Conservation (phyloP, 2,888 invertebrate species). For the Melikaiella ostensackeni region DNA sequence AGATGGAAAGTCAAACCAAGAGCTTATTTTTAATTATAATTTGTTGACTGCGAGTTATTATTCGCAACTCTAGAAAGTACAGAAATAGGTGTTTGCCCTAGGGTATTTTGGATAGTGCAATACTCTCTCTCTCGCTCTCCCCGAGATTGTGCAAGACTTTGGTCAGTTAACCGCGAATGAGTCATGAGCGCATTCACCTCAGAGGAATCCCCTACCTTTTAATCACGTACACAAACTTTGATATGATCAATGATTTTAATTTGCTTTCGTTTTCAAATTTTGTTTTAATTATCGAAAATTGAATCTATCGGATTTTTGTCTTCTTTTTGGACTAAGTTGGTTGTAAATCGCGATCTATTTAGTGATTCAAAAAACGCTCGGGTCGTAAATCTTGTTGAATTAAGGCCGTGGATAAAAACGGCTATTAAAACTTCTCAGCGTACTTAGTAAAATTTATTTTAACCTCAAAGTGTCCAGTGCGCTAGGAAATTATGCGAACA, state of each 20-base stretch:
- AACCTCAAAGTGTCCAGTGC: conserved; percentile 49
- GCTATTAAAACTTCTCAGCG: conserved; percentile 65
- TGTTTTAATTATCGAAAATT: neutral
- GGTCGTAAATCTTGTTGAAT: conserved; percentile 56
- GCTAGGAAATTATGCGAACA: conserved; percentile 47
- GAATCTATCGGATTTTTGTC: neutral
- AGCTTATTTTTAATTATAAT: neutral
- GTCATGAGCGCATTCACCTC: conserved; percentile 31
- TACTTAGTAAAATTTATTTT: conserved; percentile 62
- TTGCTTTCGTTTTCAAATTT: neutral
- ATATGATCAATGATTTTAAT: neutral
- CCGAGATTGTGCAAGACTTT: conserved; percentile 13
- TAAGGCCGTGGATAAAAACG: conserved; percentile 59
- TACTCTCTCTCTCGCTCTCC: conserved; percentile 16
- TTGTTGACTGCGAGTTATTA: neutral
- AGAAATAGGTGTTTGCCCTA: conserved; percentile 22
- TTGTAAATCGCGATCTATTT: neutral
- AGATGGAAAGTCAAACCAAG: neutral
- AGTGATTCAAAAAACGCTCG: conserved; percentile 41
- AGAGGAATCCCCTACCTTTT: conserved; percentile 5
- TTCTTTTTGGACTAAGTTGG: neutral
- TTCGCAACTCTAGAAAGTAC: conserved; percentile 10
- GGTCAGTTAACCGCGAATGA: conserved; percentile 12
- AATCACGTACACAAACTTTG: neutral
- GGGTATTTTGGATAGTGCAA: conserved; percentile 37